Evolutionary conservation across 2,797 vertebrate species (phyloP).

Genomic region (Liasis olivaceus): DNA sequence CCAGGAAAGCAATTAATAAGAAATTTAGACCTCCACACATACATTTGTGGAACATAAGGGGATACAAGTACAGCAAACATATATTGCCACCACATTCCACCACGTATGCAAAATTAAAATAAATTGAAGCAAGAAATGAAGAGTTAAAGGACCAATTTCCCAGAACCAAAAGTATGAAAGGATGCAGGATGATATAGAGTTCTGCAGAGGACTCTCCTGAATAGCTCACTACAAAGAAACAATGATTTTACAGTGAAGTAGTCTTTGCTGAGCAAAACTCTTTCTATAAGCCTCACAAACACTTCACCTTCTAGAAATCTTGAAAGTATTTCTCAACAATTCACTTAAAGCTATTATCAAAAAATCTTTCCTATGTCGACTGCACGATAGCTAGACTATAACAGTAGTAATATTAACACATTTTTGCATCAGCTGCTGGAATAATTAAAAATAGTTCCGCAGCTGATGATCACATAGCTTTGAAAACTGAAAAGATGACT

Average conservation of each 20-base stretch:
- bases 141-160: constrained; percentile 22
- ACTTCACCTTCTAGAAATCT: background rate
- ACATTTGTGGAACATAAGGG: constrained; percentile 27
- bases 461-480: background rate
- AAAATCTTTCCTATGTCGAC: background rate
- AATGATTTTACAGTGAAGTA: background rate
- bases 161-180: constrained; percentile 31
- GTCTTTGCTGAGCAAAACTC: background rate
- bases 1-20: constrained; percentile 33
- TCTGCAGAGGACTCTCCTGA: constrained; percentile 63
- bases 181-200: constrained; percentile 22
- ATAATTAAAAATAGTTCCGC: background rate
- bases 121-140: constrained; percentile 18
- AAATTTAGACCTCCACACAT: constrained; percentile 49
- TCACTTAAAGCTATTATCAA: background rate
- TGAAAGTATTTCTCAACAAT: background rate
- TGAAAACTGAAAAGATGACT: background rate
- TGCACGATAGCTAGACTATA: background rate
- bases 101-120: constrained; percentile 28
- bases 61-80: constrained; percentile 19
- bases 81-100: constrained; percentile 21
- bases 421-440: background rate
- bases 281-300: background rate
- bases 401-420: background rate
- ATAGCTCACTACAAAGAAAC: constrained; percentile 54